These are phyloP conservation scores for Pseudomyrmex sp. DNA, from an alignment of 1,140 invertebrate species.

Conservation along the genomic window DNA sequence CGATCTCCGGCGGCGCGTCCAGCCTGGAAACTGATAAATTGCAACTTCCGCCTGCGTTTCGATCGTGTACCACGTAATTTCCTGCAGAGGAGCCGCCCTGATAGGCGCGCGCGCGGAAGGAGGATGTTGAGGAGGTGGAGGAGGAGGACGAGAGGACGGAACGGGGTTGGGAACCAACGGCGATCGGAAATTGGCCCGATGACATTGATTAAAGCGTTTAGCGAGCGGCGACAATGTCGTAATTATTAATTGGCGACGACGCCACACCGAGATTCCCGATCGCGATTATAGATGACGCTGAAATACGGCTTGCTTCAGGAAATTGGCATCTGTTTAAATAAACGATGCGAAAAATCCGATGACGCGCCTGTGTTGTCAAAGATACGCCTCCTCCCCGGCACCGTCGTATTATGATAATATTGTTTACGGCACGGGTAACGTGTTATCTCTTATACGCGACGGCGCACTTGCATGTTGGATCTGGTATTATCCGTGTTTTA, in stretches of 20 bases:
- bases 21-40: conserved; percentile 83
- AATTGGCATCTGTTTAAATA: conserved; percentile 25
- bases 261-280: conserved; percentile 78
- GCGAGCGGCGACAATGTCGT: conserved; percentile 80
- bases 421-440: neutral
- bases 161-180: conserved; percentile 77
- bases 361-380: neutral
- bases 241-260: conserved; percentile 84
- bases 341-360: conserved; percentile 10
- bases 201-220: conserved; percentile 86
- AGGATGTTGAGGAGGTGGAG: conserved; percentile 38
- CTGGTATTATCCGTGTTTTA: conserved; percentile 21
- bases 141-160: conserved; percentile 59
- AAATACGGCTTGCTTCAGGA: conserved; percentile 47
- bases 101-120: conserved; percentile 70
- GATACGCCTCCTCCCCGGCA: neutral
- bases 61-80: conserved; percentile 81
- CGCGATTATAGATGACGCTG: conserved; percentile 40
- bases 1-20: conserved; percentile 65
- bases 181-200: conserved; percentile 86
- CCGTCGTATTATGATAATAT: neutral
- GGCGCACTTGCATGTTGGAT: neutral
- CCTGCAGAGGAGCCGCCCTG: conserved; percentile 77
- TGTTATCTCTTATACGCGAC: neutral
- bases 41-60: conserved; percentile 81